phyloP scores from a whole-genome alignment of 1,140 invertebrate genomes.

The Physella acuta region DNA sequence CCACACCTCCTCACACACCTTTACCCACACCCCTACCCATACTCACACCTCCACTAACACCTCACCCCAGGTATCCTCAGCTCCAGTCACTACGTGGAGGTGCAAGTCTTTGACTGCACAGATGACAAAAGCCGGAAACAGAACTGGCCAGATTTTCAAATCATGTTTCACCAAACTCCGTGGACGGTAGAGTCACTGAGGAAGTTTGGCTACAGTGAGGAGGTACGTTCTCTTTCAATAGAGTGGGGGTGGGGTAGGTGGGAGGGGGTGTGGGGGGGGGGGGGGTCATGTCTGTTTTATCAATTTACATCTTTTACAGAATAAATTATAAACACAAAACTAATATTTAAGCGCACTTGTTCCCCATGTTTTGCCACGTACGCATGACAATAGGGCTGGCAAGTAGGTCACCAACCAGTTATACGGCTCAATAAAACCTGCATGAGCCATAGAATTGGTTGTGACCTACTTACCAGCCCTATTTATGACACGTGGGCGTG shows the following conservation, averaged over 20 bases:
- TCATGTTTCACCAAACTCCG: constrained; percentile 30
- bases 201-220: constrained; percentile 27
- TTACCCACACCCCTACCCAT: no score
- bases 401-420: no score
- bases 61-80: constrained; percentile 18
- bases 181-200: constrained; percentile 26
- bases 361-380: no score
- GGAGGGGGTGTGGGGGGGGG: no score
- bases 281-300: no score
- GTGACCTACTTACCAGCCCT: no score
- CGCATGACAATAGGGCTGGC: no score
- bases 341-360: background rate
- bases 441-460: no score
- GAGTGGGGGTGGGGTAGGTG: no score
- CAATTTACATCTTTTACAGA: background rate
- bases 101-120: constrained; percentile 29
- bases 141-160: constrained; percentile 28
- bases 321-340: background rate
- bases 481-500: no score
- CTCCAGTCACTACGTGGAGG: constrained; percentile 28
- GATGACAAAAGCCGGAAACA: constrained; percentile 20
- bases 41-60: background rate
- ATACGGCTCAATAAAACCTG: no score
- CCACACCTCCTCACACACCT: no score
- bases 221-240: constrained; percentile 14